Conservation (phyloP, 2,888 invertebrate genomes). For the Actias luna region DNA sequence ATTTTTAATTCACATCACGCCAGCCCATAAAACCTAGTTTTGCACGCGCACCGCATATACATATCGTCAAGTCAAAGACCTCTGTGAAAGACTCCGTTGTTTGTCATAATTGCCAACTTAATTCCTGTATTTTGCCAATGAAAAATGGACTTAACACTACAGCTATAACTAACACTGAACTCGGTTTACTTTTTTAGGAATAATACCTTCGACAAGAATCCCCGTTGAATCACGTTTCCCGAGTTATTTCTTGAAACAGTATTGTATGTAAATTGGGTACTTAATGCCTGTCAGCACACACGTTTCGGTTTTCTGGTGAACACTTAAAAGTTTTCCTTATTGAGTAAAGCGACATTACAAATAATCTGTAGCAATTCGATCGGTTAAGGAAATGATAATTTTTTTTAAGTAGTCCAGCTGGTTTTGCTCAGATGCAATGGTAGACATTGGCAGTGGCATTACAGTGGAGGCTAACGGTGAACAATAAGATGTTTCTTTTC, state of each 20-base stretch:
- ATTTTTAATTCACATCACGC: not conserved
- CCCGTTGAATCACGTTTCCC: slow-evolving; percentile 37
- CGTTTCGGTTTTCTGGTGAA: slow-evolving; percentile 5
- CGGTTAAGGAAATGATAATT: too few relatives aligned
- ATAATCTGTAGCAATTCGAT: too few relatives aligned
- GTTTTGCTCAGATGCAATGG: too few relatives aligned
- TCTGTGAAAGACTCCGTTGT: slow-evolving; percentile 23
- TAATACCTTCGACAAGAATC: slow-evolving; percentile 22
- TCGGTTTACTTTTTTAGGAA: not conserved
- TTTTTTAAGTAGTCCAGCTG: too few relatives aligned
- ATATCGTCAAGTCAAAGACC: slow-evolving; percentile 33
- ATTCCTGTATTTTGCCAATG: not conserved
- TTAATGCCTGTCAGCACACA: not conserved
- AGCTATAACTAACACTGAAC: not conserved
- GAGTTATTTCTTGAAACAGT: slow-evolving; percentile 20
- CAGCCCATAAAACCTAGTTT: slow-evolving; percentile 27
- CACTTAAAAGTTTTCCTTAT: not conserved
- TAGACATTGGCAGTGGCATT: too few relatives aligned
- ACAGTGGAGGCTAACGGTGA: too few relatives aligned
- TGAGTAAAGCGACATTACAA: not conserved
- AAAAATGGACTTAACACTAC: not conserved
- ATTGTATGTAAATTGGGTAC: slow-evolving; percentile 28
- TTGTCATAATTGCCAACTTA: slow-evolving; percentile 1
- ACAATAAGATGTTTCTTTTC: too few relatives aligned
- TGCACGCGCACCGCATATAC: slow-evolving; percentile 37